Evolutionary conservation across 2,888 invertebrate species (phyloP), one percentile per base, ranked within the genome.

Genomic region (Pammene aurita): DNA sequence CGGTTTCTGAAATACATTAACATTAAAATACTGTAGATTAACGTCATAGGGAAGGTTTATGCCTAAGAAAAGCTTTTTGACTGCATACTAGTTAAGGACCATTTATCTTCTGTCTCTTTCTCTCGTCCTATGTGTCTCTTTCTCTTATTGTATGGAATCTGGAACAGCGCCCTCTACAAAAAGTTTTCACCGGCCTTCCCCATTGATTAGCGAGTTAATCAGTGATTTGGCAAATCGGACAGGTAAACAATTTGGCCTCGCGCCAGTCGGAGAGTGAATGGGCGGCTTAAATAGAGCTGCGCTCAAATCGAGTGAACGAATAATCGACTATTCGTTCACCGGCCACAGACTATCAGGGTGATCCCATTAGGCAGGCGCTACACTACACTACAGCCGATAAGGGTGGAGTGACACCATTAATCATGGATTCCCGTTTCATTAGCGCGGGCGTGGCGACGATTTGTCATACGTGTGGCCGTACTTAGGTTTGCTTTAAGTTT

Each of bases 391-490:
- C 26, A 34, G 42, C 55, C 64, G 72, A 72, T 72, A 72, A 71
- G 66, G 67, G 66, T 44, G 63, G 70, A 72, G 72, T 70, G 70
- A 71, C 67, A 66, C 61, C 73, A 73, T 73, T 72, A 71, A 73
- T 73, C 72, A 73, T 64, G 42, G 70, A 61, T 66, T 67, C 57
- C 66, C 72, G 72, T 72, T 73, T 73, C 73, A 73, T 73, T 73
- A 73, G 70, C 14, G 61, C 64, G 54, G 60, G 70, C 57, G 67
- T 54, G n/a, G 18, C 57, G 52, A 55, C 68, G 55, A 73, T 73
- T 73, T 73, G 73, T 73, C 73, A 72, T 73, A 73, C 71, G 73
- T 73, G 73, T 73, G 72, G 73, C 66, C 72, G 64, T 16, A 50
- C 35, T 60, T 48, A 46, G 14, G 46, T 38, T 61, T 52, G 54